Percentiles rank a stretch among this genome's conserved stretches.
Conservation (phyloP, 1,140 invertebrate genomes). For the Oppia nitens region DNA sequence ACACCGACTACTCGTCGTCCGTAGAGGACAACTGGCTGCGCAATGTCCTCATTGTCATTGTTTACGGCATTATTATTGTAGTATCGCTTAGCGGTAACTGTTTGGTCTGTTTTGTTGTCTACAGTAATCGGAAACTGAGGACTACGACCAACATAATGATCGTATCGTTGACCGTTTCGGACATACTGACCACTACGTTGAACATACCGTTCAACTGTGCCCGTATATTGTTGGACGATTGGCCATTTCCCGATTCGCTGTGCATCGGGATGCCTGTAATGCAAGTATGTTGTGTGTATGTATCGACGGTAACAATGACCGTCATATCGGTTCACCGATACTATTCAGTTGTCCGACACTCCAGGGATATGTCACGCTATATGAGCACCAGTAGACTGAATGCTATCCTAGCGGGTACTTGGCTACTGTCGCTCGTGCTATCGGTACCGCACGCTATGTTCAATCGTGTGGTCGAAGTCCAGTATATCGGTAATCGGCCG, state of each 20-base stretch:
- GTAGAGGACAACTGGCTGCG: not conserved
- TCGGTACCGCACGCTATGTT: slow-evolving; percentile 36
- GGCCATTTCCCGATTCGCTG: slow-evolving; percentile 51
- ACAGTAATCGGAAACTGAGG: slow-evolving; percentile 62
- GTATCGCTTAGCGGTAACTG: slow-evolving; percentile 73
- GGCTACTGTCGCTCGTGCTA: slow-evolving; percentile 31
- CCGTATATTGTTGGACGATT: slow-evolving; percentile 63
- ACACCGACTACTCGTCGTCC: not conserved
- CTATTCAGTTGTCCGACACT: slow-evolving; percentile 25
- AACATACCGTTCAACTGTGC: slow-evolving; percentile 84
- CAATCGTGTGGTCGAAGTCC: slow-evolving; percentile 22
- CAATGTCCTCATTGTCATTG: slow-evolving; percentile 47
- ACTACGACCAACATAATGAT: slow-evolving; percentile 84
- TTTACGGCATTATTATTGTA: slow-evolving; percentile 70
- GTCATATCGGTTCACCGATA: slow-evolving; percentile 37
- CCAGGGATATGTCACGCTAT: not conserved
- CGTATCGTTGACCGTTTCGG: slow-evolving; percentile 68
- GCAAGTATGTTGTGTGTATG: slow-evolving; percentile 28
- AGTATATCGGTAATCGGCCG: not conserved
- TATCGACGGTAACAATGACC: slow-evolving; percentile 37
- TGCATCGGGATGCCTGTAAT: slow-evolving; percentile 36
- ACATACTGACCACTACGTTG: slow-evolving; percentile 82
- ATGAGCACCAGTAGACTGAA: not conserved
- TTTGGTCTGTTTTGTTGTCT: slow-evolving; percentile 51
- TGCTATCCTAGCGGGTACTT: slow-evolving; percentile 28